Conservation (phyloP, 2,888 invertebrate species). For the Dryobota labecula region DNA sequence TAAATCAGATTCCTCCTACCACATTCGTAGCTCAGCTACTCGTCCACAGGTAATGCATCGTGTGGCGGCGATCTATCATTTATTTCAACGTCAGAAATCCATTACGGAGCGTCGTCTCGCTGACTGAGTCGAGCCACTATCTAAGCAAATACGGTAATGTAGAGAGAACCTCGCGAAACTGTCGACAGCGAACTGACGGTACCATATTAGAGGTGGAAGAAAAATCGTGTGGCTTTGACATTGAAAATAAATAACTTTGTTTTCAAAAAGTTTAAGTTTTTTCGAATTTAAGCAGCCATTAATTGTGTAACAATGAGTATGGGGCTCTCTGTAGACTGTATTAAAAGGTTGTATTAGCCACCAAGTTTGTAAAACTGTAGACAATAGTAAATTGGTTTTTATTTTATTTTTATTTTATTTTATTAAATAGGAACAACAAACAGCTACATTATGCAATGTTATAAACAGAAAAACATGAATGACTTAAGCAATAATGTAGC, state of each 20-base stretch:
- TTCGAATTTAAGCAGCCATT: not conserved
- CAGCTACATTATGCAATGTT: no score
- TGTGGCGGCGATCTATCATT: slow-evolving; percentile 82
- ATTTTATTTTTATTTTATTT: no score
- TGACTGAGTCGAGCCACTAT: slow-evolving; percentile 68
- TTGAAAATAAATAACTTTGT: slow-evolving; percentile 23
- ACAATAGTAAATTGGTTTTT: not conserved
- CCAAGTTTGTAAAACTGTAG: no score
- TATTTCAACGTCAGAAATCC: slow-evolving; percentile 86
- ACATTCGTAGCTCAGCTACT: slow-evolving; percentile 50
- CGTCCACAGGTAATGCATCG: slow-evolving; percentile 82
- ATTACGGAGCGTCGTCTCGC: slow-evolving; percentile 74
- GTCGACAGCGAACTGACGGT: slow-evolving; percentile 63
- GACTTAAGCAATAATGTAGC: no score
- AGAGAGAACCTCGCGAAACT: slow-evolving; percentile 69
- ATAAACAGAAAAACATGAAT: no score
- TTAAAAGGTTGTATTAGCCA: not conserved
- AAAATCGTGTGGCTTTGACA: slow-evolving; percentile 31
- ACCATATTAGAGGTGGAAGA: slow-evolving; percentile 49
- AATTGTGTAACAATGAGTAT: not conserved
- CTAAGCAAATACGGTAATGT: slow-evolving; percentile 80
- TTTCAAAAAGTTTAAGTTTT: slow-evolving; percentile 4
- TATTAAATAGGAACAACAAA: no score
- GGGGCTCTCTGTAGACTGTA: not conserved
- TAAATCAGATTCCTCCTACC: slow-evolving; percentile 25